phyloP scores from a whole-genome alignment of 2,888 invertebrate genomes.

The Andrena haemorrhoa region DNA sequence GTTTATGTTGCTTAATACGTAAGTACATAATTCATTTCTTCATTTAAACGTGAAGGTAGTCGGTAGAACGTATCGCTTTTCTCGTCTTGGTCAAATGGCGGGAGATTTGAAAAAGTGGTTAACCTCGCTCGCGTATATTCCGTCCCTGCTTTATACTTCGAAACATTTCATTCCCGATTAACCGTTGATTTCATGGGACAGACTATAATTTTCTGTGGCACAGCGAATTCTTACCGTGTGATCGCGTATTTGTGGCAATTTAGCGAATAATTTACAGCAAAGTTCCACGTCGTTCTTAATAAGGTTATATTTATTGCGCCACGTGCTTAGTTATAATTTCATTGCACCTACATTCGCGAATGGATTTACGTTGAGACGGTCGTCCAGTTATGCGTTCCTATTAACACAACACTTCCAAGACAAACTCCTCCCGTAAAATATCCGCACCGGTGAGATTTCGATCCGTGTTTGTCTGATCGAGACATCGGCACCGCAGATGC shows the following conservation, averaged over 20 bases:
- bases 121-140: neutral
- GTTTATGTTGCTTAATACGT: neutral
- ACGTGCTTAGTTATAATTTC: neutral
- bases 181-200: conserved; percentile 34
- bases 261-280: conserved; percentile 20
- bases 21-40: neutral
- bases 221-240: conserved; percentile 6
- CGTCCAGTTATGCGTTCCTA: neutral
- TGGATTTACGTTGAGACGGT: neutral
- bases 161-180: conserved; percentile 12
- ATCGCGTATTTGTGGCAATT: conserved; percentile 1
- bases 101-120: conserved; percentile 6
- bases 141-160: neutral
- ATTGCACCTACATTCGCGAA: conserved; percentile 5
- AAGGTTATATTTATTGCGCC: conserved; percentile 26
- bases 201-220: neutral
- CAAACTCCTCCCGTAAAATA: conserved; percentile 4
- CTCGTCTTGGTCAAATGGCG: conserved; percentile 1
- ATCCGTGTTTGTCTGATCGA: conserved; percentile 39
- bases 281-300: neutral
- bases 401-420: conserved; percentile 7
- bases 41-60: neutral
- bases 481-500: conserved; percentile 87
- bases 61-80: neutral
- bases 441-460: conserved; percentile 27